Evolutionary conservation across 1,140 invertebrate genomes (phyloP).

Genomic region (Brachionus plicatilis): DNA sequence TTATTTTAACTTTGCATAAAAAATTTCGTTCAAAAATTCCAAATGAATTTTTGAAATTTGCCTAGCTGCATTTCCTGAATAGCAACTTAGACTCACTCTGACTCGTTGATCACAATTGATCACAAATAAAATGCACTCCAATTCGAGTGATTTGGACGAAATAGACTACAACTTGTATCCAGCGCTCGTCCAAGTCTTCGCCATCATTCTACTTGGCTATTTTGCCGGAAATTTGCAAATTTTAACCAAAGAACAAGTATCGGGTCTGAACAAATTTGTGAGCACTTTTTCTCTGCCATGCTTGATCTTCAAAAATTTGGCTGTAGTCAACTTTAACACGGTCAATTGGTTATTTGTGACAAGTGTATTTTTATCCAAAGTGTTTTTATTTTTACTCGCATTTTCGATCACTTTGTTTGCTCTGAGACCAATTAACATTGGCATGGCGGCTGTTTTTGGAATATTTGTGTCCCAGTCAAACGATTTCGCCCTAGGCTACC

Average conservation of each 20-base stretch:
- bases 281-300: constrained; percentile 85
- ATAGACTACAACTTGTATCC: constrained; percentile 74
- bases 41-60: too few relatives aligned
- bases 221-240: constrained; percentile 76
- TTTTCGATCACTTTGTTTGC: constrained; percentile 71
- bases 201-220: constrained; percentile 82
- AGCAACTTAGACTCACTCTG: too few relatives aligned
- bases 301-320: constrained; percentile 82
- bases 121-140: neutral
- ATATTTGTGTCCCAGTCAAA: constrained; percentile 95
- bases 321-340: constrained; percentile 70
- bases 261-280: constrained; percentile 84
- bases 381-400: constrained; percentile 75
- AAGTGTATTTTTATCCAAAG: constrained; percentile 77
- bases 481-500: constrained; percentile 93
- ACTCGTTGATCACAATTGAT: too few relatives aligned
- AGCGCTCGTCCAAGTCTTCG: constrained; percentile 82
- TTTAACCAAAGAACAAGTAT: constrained; percentile 76
- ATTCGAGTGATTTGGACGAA: constrained; percentile 33
- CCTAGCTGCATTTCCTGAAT: too few relatives aligned
- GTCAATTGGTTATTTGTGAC: constrained; percentile 83
- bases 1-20: neutral
- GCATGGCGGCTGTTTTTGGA: constrained; percentile 78
- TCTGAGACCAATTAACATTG: constrained; percentile 71
- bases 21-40: neutral